Evolutionary conservation across 2,888 invertebrate species (phyloP).

Genomic region (Pseudoips prasinana): DNA sequence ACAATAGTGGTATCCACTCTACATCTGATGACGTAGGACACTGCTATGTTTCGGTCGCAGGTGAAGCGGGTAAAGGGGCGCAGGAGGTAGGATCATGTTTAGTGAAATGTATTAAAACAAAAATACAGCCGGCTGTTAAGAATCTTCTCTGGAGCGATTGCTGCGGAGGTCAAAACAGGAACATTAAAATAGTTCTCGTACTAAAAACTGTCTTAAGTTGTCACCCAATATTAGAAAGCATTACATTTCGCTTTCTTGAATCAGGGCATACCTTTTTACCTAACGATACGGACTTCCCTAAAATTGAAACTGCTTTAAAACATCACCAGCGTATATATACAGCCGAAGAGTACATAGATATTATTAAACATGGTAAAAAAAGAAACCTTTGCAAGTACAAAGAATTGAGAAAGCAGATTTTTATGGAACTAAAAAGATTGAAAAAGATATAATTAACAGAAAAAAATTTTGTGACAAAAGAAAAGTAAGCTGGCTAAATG

Average conservation of each 20-base stretch:
- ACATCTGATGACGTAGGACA: conserved; percentile 12
- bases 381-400: neutral
- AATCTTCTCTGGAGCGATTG: neutral
- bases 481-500: conserved; percentile 1
- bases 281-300: neutral
- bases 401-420: neutral
- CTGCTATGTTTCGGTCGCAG: conserved; percentile 22
- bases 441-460: conserved; percentile 1
- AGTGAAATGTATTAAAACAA: neutral
- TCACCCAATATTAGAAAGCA: conserved; percentile 3
- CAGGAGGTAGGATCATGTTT: conserved; percentile 14
- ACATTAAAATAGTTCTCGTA: conserved; percentile 6
- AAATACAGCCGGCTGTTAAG: neutral
- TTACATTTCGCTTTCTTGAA: conserved; percentile 5
- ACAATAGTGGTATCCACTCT: conserved; percentile 24
- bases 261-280: conserved; percentile 4
- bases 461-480: conserved; percentile 2
- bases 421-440: neutral
- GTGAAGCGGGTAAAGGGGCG: conserved; percentile 11
- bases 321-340: neutral
- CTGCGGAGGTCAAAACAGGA: neutral
- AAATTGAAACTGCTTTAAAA: neutral
- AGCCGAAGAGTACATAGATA: neutral
- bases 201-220: conserved; percentile 4
- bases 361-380: neutral